These are phyloP conservation scores for Pristionchus fissidentatus DNA, from an alignment of 2,888 invertebrate genomes.

Conservation along the genomic window DNA sequence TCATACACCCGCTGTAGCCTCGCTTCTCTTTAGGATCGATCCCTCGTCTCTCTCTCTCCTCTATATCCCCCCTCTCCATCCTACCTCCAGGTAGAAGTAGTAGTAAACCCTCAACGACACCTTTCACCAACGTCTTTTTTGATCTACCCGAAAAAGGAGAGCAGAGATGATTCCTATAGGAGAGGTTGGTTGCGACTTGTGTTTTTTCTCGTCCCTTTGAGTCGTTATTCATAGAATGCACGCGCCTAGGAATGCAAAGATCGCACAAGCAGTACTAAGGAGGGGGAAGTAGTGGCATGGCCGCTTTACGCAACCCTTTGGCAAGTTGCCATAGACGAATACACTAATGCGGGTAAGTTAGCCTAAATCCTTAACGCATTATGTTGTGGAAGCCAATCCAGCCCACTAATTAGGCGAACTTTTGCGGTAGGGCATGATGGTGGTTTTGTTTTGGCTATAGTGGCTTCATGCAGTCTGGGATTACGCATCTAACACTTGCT, in stretches of 20 bases:
- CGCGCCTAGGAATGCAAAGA: neutral
- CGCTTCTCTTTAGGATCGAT: slow-evolving; percentile 33
- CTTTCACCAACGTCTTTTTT: neutral
- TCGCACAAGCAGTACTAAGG: neutral
- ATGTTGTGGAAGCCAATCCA: too few species aligned
- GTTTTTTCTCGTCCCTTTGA: neutral
- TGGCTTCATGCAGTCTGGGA: too few species aligned
- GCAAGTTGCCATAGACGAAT: too few species aligned
- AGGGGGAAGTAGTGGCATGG: too few species aligned
- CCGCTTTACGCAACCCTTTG: too few species aligned
- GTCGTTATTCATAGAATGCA: neutral
- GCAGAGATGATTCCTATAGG: slow-evolving; percentile 46
- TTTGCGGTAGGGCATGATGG: too few species aligned
- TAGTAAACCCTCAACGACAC: neutral
- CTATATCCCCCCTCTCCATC: neutral
- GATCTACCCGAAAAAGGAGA: neutral
- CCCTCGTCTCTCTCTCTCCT: slow-evolving; percentile 5
- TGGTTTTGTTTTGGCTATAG: too few species aligned
- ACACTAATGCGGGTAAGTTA: too few species aligned
- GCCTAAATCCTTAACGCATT: too few species aligned
- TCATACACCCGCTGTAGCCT: neutral
- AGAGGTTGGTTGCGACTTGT: slow-evolving; percentile 43
- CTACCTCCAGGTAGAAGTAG: neutral
- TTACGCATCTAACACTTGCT: too few species aligned
- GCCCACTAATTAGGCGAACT: too few species aligned